Evolutionary conservation across 1,140 invertebrate genomes (phyloP), one percentile per base, ranked within the genome.

Genomic region (Cotesia glomerata): DNA sequence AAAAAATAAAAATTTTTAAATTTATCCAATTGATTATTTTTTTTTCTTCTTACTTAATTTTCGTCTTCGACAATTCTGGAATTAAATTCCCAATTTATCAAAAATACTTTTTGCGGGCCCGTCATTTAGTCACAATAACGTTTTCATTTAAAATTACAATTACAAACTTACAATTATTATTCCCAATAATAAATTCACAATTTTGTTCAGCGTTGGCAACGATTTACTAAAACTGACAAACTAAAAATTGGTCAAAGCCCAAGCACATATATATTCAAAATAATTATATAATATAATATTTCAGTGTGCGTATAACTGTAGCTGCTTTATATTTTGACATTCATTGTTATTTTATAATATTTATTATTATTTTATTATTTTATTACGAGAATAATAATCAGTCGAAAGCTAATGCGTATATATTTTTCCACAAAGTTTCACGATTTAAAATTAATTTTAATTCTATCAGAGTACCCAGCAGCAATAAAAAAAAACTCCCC

Each of bases 81-180:
- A 54, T 69, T 62, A 59, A 72, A 76, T 75, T 73, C 74, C 72
- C 68, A 79, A 77, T 77, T 79, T 79, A 79, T 79, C 78, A 79
- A 79, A 79, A 79, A 79, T 79, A 79, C 76, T 77, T 77, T 45
- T 77, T 76, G 52, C 52, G 52, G 52, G 16, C 52, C n/a, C 13
- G 13, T n/a, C 39, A 45, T 26, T 26, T 26, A 26, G 26, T 49
- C 45, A 49, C 45, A n/a, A 49, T 9, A 49, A n/a, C 45, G 13
- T n/a, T 5, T 9, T 16, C 52, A 16, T 13, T 54, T 16, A 16
- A 54, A 54, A 14, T 49, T 49, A 49, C 8, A 8, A 16, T 54
- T n/a, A 54, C 51, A 54, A 54, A 54, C 13, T 14, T 14, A 54
- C 14, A 13, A 54, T n/a, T 54, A 54, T n/a, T 54, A 54, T n/a